Percentiles rank a stretch among this genome's conserved stretches.
Conservation (phyloP, 2,797 vertebrate genomes). For the Sebastes wilsoni region DNA sequence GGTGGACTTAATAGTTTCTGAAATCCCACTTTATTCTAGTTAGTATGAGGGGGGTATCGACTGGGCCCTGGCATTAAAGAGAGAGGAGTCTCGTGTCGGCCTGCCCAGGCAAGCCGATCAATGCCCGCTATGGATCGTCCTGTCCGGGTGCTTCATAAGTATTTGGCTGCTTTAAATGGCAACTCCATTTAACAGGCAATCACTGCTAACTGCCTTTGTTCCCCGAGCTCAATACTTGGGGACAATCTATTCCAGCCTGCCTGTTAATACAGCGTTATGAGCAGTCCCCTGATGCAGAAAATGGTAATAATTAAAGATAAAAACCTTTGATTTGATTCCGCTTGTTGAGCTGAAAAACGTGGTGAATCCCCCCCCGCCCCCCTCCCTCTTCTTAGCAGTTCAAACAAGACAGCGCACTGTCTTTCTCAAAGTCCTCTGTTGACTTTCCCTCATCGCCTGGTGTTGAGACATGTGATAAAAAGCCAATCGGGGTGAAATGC, state of each 20-base stretch:
- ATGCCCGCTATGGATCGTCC: slow-evolving; percentile 83
- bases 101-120: slow-evolving; percentile 81
- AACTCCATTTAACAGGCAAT: slow-evolving; percentile 88
- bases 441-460: slow-evolving; percentile 59
- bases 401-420: slow-evolving; percentile 39
- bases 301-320: slow-evolving; percentile 83
- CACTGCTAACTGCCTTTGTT: slow-evolving; percentile 87
- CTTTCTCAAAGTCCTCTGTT: slow-evolving; percentile 63
- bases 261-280: slow-evolving; percentile 81
- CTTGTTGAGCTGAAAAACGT: slow-evolving; percentile 63
- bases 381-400: not conserved
- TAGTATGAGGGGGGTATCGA: slow-evolving; percentile 80
- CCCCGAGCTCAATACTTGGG: slow-evolving; percentile 77
- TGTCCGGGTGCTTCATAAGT: slow-evolving; percentile 86
- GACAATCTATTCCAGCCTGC: slow-evolving; percentile 80
- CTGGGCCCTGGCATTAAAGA: slow-evolving; percentile 79
- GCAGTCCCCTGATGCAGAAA: slow-evolving; percentile 75
- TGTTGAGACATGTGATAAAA: slow-evolving; percentile 73
- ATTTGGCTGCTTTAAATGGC: slow-evolving; percentile 87
- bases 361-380: slow-evolving; percentile 23
- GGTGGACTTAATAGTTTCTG: slow-evolving; percentile 83
- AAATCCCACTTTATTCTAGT: slow-evolving; percentile 84
- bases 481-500: slow-evolving; percentile 73
- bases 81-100: slow-evolving; percentile 68
- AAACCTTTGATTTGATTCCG: slow-evolving; percentile 76